Evolutionary conservation across 2,113 vertebrate genomes (phyloP).

Genomic region (Elgaria multicarinata): DNA sequence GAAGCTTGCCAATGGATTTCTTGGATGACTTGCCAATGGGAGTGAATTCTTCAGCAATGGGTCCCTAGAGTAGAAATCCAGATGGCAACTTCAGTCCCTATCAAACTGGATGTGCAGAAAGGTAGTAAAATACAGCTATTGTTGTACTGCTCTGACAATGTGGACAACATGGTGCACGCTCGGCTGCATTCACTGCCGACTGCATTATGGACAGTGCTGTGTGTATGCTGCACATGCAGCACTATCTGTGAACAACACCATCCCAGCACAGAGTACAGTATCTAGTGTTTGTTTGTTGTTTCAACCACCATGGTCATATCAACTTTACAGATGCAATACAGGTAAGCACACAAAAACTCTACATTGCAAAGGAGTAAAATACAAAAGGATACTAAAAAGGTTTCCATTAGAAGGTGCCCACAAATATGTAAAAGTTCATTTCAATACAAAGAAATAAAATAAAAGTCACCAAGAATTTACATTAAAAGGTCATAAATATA

Average conservation of each 20-base stretch:
- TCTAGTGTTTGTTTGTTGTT: too few relatives aligned
- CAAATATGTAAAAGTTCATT: too few relatives aligned
- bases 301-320: too few relatives aligned
- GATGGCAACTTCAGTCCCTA: background rate
- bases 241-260: background rate
- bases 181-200: background rate
- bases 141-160: background rate
- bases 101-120: background rate
- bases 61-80: background rate
- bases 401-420: too few relatives aligned
- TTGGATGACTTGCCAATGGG: background rate
- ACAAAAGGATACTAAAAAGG: too few relatives aligned
- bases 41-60: background rate
- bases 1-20: constrained; percentile 5
- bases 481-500: too few relatives aligned
- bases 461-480: too few relatives aligned
- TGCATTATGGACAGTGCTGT: background rate
- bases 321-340: too few relatives aligned
- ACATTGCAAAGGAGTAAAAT: too few relatives aligned
- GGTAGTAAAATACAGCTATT: background rate
- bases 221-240: background rate
- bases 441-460: too few relatives aligned
- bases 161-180: background rate
- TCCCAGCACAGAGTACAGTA: background rate
- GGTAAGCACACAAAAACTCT: too few relatives aligned